phyloP scores from a whole-genome alignment of 1,140 invertebrate genomes.

The Drosophila biarmipes region DNA sequence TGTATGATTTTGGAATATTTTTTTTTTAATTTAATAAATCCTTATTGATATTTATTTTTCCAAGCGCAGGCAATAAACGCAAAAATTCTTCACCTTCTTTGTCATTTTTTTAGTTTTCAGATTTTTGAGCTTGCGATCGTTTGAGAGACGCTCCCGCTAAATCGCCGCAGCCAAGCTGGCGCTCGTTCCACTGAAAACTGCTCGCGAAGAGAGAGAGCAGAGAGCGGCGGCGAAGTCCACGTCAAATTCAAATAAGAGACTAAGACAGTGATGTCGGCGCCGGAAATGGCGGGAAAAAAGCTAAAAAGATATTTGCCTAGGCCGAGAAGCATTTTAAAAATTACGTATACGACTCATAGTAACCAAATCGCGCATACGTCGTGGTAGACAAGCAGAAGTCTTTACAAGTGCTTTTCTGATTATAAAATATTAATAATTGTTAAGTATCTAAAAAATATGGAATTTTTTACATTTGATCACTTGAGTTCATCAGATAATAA shows the following conservation, averaged over 20 bases:
- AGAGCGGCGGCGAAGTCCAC: background rate
- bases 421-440: too few species aligned
- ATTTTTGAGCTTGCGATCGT: constrained; percentile 22
- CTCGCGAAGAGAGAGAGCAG: constrained; percentile 8
- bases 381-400: background rate
- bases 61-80: constrained; percentile 35
- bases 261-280: background rate
- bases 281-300: background rate
- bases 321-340: background rate
- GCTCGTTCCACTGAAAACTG: constrained; percentile 15
- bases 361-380: background rate
- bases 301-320: background rate
- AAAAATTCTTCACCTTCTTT: constrained; percentile 49
- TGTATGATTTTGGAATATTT: background rate
- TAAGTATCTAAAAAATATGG: too few species aligned
- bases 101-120: background rate
- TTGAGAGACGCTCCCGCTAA: constrained; percentile 12
- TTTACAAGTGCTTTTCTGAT: too few species aligned
- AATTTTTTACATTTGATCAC: too few species aligned
- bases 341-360: constrained; percentile 8
- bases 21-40: background rate
- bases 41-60: background rate
- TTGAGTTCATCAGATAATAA: too few species aligned
- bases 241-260: background rate
- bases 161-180: constrained; percentile 32